Percentiles rank a stretch among this genome's conserved stretches.
These are phyloP conservation scores for Iselma pallidipennis DNA, from an alignment of 2,888 invertebrate genomes.

Conservation along the genomic window DNA sequence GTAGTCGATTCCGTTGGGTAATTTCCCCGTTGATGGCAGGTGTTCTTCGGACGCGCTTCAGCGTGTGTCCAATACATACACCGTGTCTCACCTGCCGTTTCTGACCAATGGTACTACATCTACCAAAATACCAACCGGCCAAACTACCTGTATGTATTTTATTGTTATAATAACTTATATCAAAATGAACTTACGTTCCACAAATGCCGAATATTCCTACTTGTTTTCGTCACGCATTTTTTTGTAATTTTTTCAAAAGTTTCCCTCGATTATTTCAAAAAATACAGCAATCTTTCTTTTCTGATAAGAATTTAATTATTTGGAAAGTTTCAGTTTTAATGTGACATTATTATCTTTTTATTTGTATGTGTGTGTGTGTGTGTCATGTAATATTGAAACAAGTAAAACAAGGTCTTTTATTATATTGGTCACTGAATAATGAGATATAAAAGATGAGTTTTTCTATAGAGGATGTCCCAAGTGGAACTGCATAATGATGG, in stretches of 20 bases:
- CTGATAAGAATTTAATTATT: background rate
- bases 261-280: background rate
- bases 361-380: too few relatives aligned
- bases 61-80: slow-evolving; percentile 32
- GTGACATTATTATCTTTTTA: background rate
- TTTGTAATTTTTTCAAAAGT: background rate
- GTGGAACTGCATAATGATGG: too few relatives aligned
- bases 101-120: slow-evolving; percentile 22
- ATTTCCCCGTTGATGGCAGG: slow-evolving; percentile 25
- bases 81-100: slow-evolving; percentile 32
- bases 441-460: background rate
- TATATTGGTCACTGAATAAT: background rate
- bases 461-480: too few relatives aligned
- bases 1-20: slow-evolving; percentile 20
- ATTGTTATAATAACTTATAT: slow-evolving; percentile 19
- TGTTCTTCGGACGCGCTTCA: slow-evolving; percentile 30
- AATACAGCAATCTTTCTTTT: background rate
- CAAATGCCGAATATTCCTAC: background rate
- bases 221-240: background rate
- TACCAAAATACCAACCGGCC: slow-evolving; percentile 21
- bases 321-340: background rate
- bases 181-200: slow-evolving; percentile 24
- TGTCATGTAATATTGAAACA: background rate
- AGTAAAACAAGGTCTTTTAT: background rate
- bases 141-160: slow-evolving; percentile 26